Evolutionary conservation across 2,888 invertebrate genomes (phyloP), one percentile per base, ranked within the genome.

Genomic region (Amiota minor): DNA sequence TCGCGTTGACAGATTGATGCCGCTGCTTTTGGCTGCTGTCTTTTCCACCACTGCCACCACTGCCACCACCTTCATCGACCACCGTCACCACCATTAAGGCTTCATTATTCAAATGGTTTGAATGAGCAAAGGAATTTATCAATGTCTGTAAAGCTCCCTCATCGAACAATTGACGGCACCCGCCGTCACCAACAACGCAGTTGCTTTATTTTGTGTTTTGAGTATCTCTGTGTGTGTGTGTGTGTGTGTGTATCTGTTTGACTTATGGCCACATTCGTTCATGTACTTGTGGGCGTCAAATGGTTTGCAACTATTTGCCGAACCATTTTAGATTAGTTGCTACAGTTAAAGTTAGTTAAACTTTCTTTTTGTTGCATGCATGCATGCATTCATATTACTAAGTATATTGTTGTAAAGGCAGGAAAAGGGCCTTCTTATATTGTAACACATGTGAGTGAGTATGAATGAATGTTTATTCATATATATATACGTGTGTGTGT

Each of bases 51-150:
- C 9, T 46, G n/a, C 53, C n/a, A n/a, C 53, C n/a, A 50, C 50
- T 8, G 8, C 14, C 53, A 50, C 50, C n/a, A n/a, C 14, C 53
- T n/a, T 50, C 53, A n/a, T 50, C 53, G n/a, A n/a, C 20, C 18
- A n/a, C 50, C 20, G 67, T 46, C 8, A 50, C 20, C 18, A n/a
- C 65, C 78, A 74, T 75, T 83, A 81, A 84, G 81, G 85, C 83
- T 83, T 85, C 85, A 87, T 86, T 86, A 86, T 87, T 85, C 84
- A 86, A 79, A 81, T 77, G 69, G 55, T 49, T 50, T 45, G 46
- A 35, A 20, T 6, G 16, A 18, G 80, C 80, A 80, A 76, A 79
- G 81, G 85, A 83, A 84, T 83, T 84, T 85, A 84, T 85, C 85
- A 84, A 81, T 79, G 85, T 82, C 83, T n/a, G 20, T 18, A 14